These are phyloP conservation scores for Anhinga rufa DNA, from an alignment of 2,113 vertebrate genomes.

Conservation along the genomic window DNA sequence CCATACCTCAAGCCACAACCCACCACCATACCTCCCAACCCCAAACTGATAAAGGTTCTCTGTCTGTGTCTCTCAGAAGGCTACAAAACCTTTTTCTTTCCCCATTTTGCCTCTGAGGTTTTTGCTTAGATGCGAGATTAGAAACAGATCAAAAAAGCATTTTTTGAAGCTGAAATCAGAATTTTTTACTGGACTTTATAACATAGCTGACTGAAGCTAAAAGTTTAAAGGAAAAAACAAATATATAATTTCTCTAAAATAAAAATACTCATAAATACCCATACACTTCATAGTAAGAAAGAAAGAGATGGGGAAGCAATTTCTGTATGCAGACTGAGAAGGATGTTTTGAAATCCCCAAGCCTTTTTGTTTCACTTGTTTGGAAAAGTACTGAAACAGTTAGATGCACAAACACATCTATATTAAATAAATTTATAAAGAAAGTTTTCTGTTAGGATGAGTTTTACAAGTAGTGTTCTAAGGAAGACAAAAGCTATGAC, in stretches of 20 bases:
- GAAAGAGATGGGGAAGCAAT: background rate
- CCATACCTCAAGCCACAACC: background rate
- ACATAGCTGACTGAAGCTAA: background rate
- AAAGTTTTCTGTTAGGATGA: background rate
- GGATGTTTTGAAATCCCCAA: background rate
- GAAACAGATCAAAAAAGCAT: accelerated
- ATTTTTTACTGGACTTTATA: background rate
- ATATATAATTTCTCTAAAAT: background rate
- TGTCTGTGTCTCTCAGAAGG: background rate
- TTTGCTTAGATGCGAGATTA: background rate
- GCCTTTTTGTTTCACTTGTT: background rate
- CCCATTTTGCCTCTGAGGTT: background rate
- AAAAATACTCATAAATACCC: background rate
- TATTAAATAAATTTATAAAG: background rate
- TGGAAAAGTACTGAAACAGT: background rate
- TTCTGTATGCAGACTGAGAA: background rate
- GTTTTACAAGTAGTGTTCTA: background rate
- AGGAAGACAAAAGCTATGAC: background rate
- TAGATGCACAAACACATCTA: background rate
- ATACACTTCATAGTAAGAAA: background rate
- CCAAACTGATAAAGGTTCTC: background rate
- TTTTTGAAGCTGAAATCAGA: background rate
- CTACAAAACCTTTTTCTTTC: background rate
- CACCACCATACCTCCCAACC: background rate
- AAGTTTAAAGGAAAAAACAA: background rate